Evolutionary conservation across 2,113 vertebrate species (phyloP).

Genomic region (Laterallus jamaicensis): DNA sequence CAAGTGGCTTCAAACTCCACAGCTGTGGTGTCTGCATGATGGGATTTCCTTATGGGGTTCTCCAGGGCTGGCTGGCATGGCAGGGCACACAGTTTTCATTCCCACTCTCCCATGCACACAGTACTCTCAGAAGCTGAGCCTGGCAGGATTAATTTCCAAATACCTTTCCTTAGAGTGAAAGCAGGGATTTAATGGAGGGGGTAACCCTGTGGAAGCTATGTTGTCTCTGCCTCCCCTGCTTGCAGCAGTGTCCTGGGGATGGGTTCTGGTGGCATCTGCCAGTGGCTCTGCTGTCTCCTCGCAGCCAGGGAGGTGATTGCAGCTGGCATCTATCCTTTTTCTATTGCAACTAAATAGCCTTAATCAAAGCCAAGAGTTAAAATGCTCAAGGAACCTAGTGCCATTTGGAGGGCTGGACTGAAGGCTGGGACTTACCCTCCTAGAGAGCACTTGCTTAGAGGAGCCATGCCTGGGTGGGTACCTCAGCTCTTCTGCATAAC

Average conservation of each 20-base stretch:
- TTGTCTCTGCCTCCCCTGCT: not conserved
- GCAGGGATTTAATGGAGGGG: not conserved
- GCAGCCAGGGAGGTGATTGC: not conserved
- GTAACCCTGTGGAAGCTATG: not conserved
- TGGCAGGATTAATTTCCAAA: not conserved
- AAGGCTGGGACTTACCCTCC: not conserved
- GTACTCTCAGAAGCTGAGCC: not conserved
- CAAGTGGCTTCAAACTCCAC: not conserved
- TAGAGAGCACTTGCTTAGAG: not conserved
- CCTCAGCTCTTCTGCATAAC: not conserved
- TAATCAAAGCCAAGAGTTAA: conserved; percentile 61
- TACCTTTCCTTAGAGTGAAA: not conserved
- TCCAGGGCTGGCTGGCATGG: not conserved
- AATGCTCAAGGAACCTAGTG: conserved; percentile 14
- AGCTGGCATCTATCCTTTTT: conserved; percentile 15
- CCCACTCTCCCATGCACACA: not conserved
- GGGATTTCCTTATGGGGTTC: not conserved
- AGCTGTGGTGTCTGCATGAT: not conserved
- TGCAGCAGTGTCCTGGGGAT: rapidly evolving
- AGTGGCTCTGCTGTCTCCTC: not conserved
- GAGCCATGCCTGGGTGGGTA: not conserved
- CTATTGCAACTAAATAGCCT: conserved; percentile 70
- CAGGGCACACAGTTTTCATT: not conserved
- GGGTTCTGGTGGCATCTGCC: conserved; percentile 10
- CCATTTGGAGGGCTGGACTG: not conserved